Conservation (phyloP, 2,888 invertebrate species). For the Trichacis sp. region DNA sequence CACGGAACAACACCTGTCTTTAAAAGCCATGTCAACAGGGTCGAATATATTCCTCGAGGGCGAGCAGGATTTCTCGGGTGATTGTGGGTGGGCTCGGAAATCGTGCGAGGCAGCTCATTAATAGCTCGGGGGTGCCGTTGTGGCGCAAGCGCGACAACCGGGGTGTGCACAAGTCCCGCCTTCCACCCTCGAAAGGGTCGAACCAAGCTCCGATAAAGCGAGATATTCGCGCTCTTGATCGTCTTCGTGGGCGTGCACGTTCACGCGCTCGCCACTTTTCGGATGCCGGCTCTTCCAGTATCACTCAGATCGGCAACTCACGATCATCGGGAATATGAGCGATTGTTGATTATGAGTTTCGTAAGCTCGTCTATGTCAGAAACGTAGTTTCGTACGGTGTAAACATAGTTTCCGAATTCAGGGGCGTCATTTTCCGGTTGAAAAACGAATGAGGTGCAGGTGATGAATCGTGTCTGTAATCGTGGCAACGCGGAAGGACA, state of each 20-base stretch:
- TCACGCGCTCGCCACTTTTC: slow-evolving; percentile 9
- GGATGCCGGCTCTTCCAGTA: slow-evolving; percentile 50
- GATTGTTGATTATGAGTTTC: slow-evolving; percentile 1
- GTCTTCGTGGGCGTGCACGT: slow-evolving; percentile 32
- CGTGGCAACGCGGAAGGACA: slow-evolving; percentile 22
- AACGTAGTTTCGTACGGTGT: no score
- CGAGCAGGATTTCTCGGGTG: slow-evolving; percentile 48
- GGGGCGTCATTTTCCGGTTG: neutral
- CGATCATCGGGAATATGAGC: slow-evolving; percentile 27
- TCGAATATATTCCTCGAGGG: slow-evolving; percentile 36
- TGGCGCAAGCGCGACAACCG: slow-evolving; percentile 30
- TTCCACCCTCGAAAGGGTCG: slow-evolving; percentile 34
- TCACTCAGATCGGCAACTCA: slow-evolving; percentile 57
- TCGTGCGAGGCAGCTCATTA: slow-evolving; percentile 8
- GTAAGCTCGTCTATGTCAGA: no score
- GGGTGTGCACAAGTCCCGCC: slow-evolving; percentile 41
- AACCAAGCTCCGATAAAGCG: slow-evolving; percentile 26
- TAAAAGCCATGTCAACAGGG: slow-evolving; percentile 45
- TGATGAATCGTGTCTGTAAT: slow-evolving; percentile 41
- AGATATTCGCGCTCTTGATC: slow-evolving; percentile 4
- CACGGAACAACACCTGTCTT: slow-evolving; percentile 54
- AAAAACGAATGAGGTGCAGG: slow-evolving; percentile 33
- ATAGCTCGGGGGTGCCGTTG: neutral
- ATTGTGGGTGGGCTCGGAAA: slow-evolving; percentile 25
- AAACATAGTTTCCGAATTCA: no score